Percentiles rank a stretch among this genome's conserved stretches.
Evolutionary conservation across 2,113 vertebrate genomes (phyloP).

Genomic region (Noturus placidus): DNA sequence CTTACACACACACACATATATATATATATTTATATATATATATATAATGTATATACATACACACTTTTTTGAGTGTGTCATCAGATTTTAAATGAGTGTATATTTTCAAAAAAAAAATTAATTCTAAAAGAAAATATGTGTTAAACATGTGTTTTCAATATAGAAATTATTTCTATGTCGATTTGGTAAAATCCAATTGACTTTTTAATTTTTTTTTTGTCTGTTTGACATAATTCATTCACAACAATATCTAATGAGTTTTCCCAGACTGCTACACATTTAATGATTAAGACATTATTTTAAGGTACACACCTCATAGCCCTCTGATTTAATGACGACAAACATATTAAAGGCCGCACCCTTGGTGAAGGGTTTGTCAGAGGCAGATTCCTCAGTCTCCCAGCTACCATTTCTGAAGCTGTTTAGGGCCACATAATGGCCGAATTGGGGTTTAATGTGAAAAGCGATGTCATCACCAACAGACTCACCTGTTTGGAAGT

Average conservation of each 20-base stretch:
- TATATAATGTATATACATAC: too few species aligned
- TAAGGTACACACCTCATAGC: constrained; percentile 8
- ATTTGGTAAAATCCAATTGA: too few species aligned
- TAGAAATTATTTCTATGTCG: too few species aligned
- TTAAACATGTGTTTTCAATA: too few species aligned
- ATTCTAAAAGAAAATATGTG: too few species aligned
- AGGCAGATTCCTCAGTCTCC: not conserved
- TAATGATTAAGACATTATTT: not conserved
- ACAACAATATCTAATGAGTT: not conserved
- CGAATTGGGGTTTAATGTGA: not conserved
- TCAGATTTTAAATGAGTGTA: too few species aligned
- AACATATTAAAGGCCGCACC: constrained; percentile 21
- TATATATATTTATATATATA: too few species aligned
- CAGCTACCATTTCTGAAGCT: not conserved
- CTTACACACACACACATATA: too few species aligned
- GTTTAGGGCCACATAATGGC: not conserved
- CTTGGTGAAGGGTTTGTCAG: constrained; percentile 10
- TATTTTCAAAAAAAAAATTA: too few species aligned
- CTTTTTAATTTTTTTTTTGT: not conserved
- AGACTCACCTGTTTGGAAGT: constrained; percentile 4
- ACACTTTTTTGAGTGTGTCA: too few species aligned
- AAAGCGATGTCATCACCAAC: constrained; percentile 23
- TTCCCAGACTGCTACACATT: not conserved
- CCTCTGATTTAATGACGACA: constrained; percentile 17
- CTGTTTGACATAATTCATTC: not conserved